A percentile compares a stretch with the other conserved stretches of the same genome.
Conservation (phyloP, 1,140 invertebrate genomes). For the Ceratosolen solmsi region DNA sequence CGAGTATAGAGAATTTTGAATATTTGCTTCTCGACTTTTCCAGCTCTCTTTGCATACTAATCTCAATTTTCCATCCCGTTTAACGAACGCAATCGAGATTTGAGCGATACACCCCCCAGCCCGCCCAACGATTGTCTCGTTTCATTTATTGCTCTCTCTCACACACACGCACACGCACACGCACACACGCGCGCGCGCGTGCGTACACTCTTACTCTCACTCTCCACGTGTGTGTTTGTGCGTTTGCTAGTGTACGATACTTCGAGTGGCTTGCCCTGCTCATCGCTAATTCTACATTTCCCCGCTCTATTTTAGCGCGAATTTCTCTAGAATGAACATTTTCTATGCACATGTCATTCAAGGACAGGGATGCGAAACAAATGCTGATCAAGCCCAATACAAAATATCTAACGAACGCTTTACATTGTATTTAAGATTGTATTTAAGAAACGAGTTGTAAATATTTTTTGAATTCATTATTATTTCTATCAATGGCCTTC, state of each 20-base stretch:
- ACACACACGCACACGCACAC: too few species aligned
- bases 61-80: neutral
- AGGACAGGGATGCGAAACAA: too few species aligned
- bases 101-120: neutral
- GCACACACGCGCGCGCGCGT: too few species aligned
- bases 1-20: neutral
- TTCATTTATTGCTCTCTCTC: neutral
- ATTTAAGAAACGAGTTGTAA: neutral
- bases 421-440: neutral
- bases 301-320: constrained; percentile 10
- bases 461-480: too few species aligned
- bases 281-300: neutral
- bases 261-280: neutral
- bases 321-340: neutral
- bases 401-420: neutral
- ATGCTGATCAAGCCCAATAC: neutral
- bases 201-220: too few species aligned
- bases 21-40: neutral
- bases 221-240: neutral
- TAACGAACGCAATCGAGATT: neutral
- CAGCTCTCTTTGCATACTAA: neutral
- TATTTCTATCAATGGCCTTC: too few species aligned
- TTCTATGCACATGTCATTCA: neutral
- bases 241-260: neutral
- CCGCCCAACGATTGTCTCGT: neutral